A percentile compares a stretch with the other conserved stretches of the same genome.
phyloP scores from a whole-genome alignment of 2,113 vertebrate genomes.

The Saccopteryx leptura region DNA sequence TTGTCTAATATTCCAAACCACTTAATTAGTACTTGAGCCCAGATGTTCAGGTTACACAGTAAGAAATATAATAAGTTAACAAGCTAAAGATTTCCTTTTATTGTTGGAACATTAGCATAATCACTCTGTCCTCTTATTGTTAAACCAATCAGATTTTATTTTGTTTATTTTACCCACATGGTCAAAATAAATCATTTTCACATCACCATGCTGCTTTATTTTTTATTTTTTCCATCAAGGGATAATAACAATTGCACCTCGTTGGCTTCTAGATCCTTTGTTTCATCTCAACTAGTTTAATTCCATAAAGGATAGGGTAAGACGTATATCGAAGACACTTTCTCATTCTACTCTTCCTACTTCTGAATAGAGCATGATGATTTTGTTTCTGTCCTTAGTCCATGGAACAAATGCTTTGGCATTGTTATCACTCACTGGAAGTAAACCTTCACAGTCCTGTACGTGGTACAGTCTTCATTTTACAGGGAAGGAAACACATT shows the following conservation, averaged over 20 bases:
- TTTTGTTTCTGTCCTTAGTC: not conserved
- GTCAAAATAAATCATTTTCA: constrained; percentile 48
- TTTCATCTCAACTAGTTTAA: constrained; percentile 21
- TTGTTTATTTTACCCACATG: not conserved
- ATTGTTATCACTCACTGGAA: not conserved
- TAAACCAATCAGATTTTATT: not conserved
- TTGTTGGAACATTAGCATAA: constrained; percentile 3
- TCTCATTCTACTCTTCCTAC: not conserved
- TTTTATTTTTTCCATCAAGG: not conserved
- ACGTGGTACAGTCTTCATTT: not conserved
- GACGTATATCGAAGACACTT: not conserved
- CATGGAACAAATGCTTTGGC: not conserved
- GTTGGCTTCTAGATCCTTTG: not conserved
- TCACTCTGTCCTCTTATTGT: not conserved
- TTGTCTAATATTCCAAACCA: not conserved
- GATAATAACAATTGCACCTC: not conserved
- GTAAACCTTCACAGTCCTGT: not conserved
- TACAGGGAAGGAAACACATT: not conserved
- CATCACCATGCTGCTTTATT: too few species aligned
- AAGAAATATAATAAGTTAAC: constrained; percentile 8
- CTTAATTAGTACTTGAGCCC: not conserved
- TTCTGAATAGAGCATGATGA: not conserved
- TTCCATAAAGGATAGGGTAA: not conserved
- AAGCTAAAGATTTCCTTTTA: not conserved
- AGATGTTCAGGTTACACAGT: not conserved